Evolutionary conservation across 2,797 vertebrate species (phyloP).

Genomic region (Helostoma temminkii): DNA sequence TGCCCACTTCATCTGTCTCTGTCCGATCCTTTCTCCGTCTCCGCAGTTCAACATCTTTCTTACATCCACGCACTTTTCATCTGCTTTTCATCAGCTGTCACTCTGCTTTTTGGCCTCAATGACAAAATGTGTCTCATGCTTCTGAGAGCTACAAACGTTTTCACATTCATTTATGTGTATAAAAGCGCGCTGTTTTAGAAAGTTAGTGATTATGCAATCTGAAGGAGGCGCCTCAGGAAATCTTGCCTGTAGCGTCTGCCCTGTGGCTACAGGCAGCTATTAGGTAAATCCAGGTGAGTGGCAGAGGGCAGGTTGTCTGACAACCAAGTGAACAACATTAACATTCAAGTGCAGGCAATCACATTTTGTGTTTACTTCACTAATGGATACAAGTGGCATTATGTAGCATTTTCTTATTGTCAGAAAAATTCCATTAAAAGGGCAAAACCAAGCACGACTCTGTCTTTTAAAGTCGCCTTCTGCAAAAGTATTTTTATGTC

Average conservation of each 20-base stretch:
- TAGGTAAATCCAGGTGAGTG: conserved; percentile 52
- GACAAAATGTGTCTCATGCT: conserved; percentile 35
- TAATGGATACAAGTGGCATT: conserved; percentile 4
- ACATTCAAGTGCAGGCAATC: conserved; percentile 4
- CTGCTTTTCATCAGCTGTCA: conserved; percentile 54
- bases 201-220: conserved; percentile 51
- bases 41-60: conserved; percentile 45
- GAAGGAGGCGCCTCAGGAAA: conserved; percentile 51
- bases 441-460: neutral
- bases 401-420: neutral
- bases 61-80: conserved; percentile 55
- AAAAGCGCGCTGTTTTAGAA: conserved; percentile 21
- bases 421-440: conserved; percentile 16
- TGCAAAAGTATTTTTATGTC: neutral
- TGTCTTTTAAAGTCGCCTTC: neutral
- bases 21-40: conserved; percentile 58
- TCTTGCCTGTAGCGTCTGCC: conserved; percentile 45
- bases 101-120: conserved; percentile 28
- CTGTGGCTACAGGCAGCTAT: conserved; percentile 42
- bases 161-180: conserved; percentile 38
- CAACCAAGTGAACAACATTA: conserved; percentile 34
- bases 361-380: conserved; percentile 21
- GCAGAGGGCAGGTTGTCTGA: conserved; percentile 8
- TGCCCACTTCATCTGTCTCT: conserved; percentile 70
- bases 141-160: conserved; percentile 29